A percentile compares a stretch with the other conserved stretches of the same genome.
These are phyloP conservation scores for Discoglossus pictus DNA, from an alignment of 2,797 vertebrate species.

Conservation along the genomic window DNA sequence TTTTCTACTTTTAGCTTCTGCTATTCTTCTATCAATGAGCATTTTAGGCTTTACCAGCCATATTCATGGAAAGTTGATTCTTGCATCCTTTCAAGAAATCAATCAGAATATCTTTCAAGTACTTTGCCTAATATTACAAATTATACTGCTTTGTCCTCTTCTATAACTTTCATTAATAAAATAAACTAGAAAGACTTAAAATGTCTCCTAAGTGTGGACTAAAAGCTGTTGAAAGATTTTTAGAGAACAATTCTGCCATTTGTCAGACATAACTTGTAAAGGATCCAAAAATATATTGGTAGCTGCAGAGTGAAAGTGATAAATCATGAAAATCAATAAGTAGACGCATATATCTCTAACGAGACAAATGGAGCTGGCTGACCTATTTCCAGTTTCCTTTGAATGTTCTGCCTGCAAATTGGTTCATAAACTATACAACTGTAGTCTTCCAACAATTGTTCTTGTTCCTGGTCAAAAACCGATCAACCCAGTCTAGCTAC, in stretches of 20 bases:
- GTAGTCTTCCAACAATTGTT: no score
- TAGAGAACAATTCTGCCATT: conserved; percentile 42
- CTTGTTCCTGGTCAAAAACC: no score
- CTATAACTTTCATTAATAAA: neutral
- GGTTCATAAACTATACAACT: no score
- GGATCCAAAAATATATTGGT: neutral
- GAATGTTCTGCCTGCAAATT: no score
- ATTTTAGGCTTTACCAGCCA: conserved; percentile 64
- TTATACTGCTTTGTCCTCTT: neutral
- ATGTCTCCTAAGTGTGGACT: neutral
- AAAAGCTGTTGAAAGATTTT: conserved; percentile 43
- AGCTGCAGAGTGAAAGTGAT: conserved; percentile 1
- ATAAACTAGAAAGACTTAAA: neutral
- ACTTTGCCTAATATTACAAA: conserved; percentile 62
- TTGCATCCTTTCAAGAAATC: conserved; percentile 68
- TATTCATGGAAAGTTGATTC: conserved; percentile 63
- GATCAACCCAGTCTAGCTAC: no score
- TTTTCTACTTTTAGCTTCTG: conserved; percentile 56
- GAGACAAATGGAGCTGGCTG: conserved; percentile 7
- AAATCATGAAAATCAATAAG: conserved; percentile 9
- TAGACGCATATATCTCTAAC: neutral
- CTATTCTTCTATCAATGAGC: conserved; percentile 62
- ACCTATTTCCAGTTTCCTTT: neutral
- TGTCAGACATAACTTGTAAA: conserved; percentile 39
- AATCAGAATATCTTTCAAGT: conserved; percentile 59